These are phyloP conservation scores for Pollimyrus isidori DNA, from an alignment of 2,113 vertebrate species.

Conservation along the genomic window DNA sequence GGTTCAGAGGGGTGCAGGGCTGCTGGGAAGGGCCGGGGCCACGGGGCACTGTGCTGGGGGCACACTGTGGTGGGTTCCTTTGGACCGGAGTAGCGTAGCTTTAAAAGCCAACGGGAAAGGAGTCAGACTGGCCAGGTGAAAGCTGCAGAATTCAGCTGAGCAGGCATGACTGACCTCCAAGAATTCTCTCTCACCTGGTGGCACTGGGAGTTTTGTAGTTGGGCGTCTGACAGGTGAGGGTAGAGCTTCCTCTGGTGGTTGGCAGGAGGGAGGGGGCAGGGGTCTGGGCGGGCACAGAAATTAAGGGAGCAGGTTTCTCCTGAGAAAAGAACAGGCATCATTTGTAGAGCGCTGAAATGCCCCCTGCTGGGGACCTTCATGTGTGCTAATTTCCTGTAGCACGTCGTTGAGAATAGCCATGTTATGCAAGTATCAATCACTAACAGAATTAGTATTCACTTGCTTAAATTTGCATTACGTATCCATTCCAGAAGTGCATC, in stretches of 20 bases:
- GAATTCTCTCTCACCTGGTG: slow-evolving; percentile 55
- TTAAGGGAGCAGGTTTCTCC: slow-evolving; percentile 54
- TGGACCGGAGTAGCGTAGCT: slow-evolving; percentile 82
- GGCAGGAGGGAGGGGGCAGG: slow-evolving; percentile 48
- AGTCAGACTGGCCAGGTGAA: neutral
- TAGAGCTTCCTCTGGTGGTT: slow-evolving; percentile 44
- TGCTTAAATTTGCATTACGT: too few relatives aligned
- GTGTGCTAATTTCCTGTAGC: neutral
- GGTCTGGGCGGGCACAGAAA: slow-evolving; percentile 46
- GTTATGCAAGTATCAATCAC: neutral
- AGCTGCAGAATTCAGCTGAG: neutral
- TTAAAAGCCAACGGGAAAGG: slow-evolving; percentile 18
- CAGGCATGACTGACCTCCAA: neutral
- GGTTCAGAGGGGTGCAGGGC: slow-evolving; percentile 49
- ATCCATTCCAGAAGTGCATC: neutral
- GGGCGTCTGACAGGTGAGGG: slow-evolving; percentile 65
- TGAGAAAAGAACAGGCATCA: slow-evolving; percentile 27
- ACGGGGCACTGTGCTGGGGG: slow-evolving; percentile 61
- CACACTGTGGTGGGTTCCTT: slow-evolving; percentile 47
- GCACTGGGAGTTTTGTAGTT: slow-evolving; percentile 49
- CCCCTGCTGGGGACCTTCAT: neutral
- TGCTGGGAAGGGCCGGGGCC: slow-evolving; percentile 41
- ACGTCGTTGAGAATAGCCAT: neutral
- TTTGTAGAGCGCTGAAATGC: neutral
- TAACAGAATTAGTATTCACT: too few relatives aligned